Base-by-base conservation (phyloP, 2,888 invertebrate genomes). In the Camponotus fellah region DNA sequence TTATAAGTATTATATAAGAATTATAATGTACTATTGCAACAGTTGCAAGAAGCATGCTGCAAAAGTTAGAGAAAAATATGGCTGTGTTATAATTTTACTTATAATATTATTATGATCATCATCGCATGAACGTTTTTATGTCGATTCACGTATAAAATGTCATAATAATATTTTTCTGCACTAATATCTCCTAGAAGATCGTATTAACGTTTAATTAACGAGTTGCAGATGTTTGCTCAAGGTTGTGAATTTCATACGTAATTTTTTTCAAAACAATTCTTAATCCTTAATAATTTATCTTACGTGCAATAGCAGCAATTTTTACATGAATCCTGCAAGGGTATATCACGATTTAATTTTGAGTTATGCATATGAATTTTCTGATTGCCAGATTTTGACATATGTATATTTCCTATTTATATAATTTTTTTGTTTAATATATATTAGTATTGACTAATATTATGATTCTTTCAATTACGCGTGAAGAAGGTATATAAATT, bases 31-130 rank as follows among this genome's bases (percentile, higher is more conserved):
- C 0, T 37, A 10, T 21, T 40, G 9, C 12, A 4, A 5, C 64
- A 40, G 43, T 75, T 17, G n/a, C 14, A 66, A 46, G 5, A 3
- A 40, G 82, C 89, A 87, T 87, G 89, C 84, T 68, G 40, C 58
- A 0, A 34, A 80, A 64, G n/a, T 32, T 21, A 53, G 60, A 49
- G 2, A 37, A n/a, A 53, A 34, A 53, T 32, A 40, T 10, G 0
- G 4, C 26, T 21, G 43, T 14, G 21, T 40, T 71, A 53, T 21
- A 71, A 37, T 62, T 26, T 26, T 26, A 26, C 2, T 26, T 26
- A 26, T 26, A 26, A 26, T 72, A 56, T 21, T 66, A 37, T 62
- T 17, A 12, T 40, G 4, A 69, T 49, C 9, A 17, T 62, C 21
- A 3, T 71, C 6, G 8, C 60, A 3, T 53, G 0, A 46, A 14